Base-by-base conservation (phyloP, 2,113 vertebrate species). In the Tonatia bakeri region DNA sequence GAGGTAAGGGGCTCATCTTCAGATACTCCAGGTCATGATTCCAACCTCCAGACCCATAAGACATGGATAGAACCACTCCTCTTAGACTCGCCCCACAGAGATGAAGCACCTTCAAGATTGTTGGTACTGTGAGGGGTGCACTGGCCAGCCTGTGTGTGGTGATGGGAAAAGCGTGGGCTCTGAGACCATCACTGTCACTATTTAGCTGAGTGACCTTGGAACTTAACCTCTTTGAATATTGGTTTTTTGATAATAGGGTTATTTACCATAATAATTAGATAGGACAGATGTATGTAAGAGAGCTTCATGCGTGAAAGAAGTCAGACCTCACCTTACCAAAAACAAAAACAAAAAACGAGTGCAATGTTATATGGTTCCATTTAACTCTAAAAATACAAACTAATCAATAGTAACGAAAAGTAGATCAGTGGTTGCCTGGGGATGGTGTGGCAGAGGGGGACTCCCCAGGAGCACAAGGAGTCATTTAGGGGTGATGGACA, bases 121-220 rank as follows among this genome's bases (percentile, higher is more conserved):
- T 10, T n/a, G 1, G 0, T 8, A 3, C 19, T 8, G 6, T 45
- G 50, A 3, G 16, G n/a, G 5, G 6, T 15, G 15, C n/a, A 8
- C 20, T 12, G 47, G 45, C 4, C 0, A 67, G 9, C 33, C 33
- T 11, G 4, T 28, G 4, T 15, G 22, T 24, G 28, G 14, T 17
- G 5, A 1, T 3, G 22, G 43, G 36, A 67, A 54, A 56, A 56
- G 16, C 36, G 19, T 16, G 47, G 45, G 5, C 20, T 83, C 73
- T 0, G 0, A 90, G 47, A 45, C 8, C 3, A 4, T 17, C 0
- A 5, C 11, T 13, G 17, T 13, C 19, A 19, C 61, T 43, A 36
- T 52, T 73, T 22, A 65, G 5, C 73, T 28, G 26, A 28, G 31
- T 31, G 52, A 79, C 40, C 36, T 72, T 16, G 15, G 43, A 4